These are phyloP conservation scores for Platycercus adscitus DNA, from an alignment of 2,113 vertebrate genomes.

Conservation along the genomic window DNA sequence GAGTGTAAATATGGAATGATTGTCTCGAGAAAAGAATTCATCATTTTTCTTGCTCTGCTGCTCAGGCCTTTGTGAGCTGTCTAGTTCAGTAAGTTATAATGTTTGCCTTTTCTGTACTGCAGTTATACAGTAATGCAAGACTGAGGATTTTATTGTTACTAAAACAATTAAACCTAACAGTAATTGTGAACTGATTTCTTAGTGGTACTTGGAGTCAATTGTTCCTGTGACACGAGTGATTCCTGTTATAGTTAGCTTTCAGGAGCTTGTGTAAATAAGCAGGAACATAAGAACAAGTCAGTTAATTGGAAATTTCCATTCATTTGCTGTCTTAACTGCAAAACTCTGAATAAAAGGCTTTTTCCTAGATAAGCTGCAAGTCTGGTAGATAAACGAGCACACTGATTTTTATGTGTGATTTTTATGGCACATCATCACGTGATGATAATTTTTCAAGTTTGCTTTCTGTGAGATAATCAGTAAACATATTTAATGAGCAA, in stretches of 20 bases:
- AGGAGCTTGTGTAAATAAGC: background rate
- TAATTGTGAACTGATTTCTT: background rate
- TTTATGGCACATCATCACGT: background rate
- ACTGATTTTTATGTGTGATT: background rate
- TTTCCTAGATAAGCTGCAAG: background rate
- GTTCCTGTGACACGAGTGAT: background rate
- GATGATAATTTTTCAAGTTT: background rate
- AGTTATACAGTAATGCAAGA: background rate
- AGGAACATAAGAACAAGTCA: background rate
- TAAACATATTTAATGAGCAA: background rate
- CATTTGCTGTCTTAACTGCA: background rate
- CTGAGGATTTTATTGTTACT: background rate
- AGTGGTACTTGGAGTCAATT: background rate
- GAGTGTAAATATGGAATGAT: background rate
- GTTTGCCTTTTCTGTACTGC: background rate
- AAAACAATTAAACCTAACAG: background rate
- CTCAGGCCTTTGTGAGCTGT: background rate
- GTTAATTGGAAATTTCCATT: background rate
- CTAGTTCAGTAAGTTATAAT: background rate
- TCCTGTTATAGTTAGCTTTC: background rate
- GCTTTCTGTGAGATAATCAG: background rate
- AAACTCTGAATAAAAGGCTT: background rate
- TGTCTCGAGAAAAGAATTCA: background rate
- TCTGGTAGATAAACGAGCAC: background rate
- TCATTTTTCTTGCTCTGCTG: background rate